phyloP scores from a whole-genome alignment of 2,797 vertebrate species.

The Anguilla anguilla region DNA sequence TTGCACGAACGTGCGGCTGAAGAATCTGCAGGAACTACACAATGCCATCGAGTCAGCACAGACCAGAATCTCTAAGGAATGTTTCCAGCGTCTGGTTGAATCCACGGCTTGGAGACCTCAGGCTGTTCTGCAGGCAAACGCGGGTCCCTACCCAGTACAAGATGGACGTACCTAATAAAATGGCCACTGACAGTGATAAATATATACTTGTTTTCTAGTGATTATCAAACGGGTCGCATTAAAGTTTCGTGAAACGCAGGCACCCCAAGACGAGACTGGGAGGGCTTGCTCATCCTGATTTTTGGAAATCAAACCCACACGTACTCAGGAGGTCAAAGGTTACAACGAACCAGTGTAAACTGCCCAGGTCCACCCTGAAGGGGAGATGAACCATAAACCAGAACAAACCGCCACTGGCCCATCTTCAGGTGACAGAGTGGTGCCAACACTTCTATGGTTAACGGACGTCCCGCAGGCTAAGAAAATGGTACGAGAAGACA shows the following conservation, averaged over 20 bases:
- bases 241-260: constrained; percentile 48
- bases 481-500: neutral
- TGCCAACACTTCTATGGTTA: neutral
- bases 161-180: no score
- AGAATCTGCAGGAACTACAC: no score
- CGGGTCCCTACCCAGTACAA: no score
- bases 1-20: no score
- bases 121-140: no score
- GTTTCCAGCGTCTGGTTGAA: no score
- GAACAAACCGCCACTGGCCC: neutral
- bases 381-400: neutral
- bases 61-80: no score
- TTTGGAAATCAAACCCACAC: neutral
- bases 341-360: neutral
- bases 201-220: neutral
- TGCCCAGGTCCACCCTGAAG: no score
- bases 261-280: constrained; percentile 38
- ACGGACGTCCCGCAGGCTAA: neutral
- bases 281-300: constrained; percentile 25
- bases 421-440: neutral
- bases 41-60: no score
- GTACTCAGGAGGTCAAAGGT: constrained; percentile 19
- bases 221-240: constrained; percentile 38
- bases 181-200: neutral
- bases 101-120: no score